Evolutionary conservation across 2,888 invertebrate species (phyloP).

Genomic region (Synergus japonicus): DNA sequence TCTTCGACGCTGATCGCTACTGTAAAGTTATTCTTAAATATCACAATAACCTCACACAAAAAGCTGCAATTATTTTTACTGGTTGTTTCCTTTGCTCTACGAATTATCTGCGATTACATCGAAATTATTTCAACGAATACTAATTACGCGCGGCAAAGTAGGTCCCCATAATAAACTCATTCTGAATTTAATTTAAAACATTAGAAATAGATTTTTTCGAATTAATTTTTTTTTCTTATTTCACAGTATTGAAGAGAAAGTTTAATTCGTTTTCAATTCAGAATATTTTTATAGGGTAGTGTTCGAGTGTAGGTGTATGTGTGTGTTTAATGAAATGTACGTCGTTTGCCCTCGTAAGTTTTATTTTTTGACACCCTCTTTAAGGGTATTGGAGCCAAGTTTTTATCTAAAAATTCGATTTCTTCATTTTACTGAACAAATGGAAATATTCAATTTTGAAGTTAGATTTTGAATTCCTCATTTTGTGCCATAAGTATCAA

Average conservation of each 20-base stretch:
- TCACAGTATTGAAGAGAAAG: background rate
- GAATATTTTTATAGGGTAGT: constrained; percentile 27
- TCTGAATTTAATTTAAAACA: constrained; percentile 1
- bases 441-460: too few relatives aligned
- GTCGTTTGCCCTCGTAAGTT: constrained; percentile 15
- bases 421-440: too few relatives aligned
- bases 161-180: constrained; percentile 26
- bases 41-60: constrained; percentile 77
- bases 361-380: background rate
- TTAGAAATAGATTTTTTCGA: background rate
- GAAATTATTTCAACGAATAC: constrained; percentile 35
- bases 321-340: constrained; percentile 29
- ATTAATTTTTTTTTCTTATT: background rate
- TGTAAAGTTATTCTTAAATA: constrained; percentile 69
- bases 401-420: too few relatives aligned
- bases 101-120: constrained; percentile 35
- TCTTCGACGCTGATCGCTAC: constrained; percentile 41
- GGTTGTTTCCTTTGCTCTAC: constrained; percentile 48
- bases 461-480: too few relatives aligned
- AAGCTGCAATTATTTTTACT: constrained; percentile 72
- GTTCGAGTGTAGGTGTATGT: constrained; percentile 20
- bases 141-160: constrained; percentile 34
- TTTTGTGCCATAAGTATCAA: too few relatives aligned
- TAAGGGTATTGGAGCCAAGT: too few relatives aligned
- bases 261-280: constrained; percentile 4